phyloP scores from a whole-genome alignment of 92 coral and sea anemone genomes.

The Epizoanthus rinbou region DNA sequence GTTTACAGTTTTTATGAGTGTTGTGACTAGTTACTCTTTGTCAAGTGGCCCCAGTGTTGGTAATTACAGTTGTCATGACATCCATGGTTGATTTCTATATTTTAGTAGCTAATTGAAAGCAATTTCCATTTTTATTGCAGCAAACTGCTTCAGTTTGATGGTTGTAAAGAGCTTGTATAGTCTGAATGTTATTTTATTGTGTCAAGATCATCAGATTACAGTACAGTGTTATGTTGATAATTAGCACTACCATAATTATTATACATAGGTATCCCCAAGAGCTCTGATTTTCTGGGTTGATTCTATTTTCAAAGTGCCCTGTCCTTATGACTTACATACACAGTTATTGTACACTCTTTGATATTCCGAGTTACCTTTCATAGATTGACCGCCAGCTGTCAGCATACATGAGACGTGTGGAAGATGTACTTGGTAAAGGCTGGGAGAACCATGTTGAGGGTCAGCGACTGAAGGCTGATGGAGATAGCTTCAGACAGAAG shows the following conservation, averaged over 20 bases:
- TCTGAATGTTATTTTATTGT: too few species aligned
- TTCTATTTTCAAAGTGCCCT: not conserved
- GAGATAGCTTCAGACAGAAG: constrained; percentile 96
- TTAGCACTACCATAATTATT: too few species aligned
- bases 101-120: not conserved
- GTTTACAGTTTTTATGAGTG: too few species aligned
- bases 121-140: not conserved
- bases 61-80: not conserved
- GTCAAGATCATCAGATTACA: too few species aligned
- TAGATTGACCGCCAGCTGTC: constrained; percentile 97
- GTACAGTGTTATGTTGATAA: too few species aligned
- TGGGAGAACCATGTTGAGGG: constrained; percentile 99
- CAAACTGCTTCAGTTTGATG: not conserved
- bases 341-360: not conserved
- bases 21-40: too few species aligned
- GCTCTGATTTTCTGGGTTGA: too few species aligned
- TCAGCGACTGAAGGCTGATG: constrained; percentile 96
- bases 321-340: not conserved
- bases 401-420: constrained; percentile 97
- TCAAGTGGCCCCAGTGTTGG: too few species aligned
- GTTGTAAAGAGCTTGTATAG: too few species aligned
- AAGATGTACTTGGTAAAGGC: constrained; percentile 98
- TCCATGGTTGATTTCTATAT: too few species aligned
- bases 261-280: too few species aligned
- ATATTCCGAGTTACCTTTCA: not conserved